Conservation (phyloP, 2,113 vertebrate species). For the Saccopteryx bilineata region DNA sequence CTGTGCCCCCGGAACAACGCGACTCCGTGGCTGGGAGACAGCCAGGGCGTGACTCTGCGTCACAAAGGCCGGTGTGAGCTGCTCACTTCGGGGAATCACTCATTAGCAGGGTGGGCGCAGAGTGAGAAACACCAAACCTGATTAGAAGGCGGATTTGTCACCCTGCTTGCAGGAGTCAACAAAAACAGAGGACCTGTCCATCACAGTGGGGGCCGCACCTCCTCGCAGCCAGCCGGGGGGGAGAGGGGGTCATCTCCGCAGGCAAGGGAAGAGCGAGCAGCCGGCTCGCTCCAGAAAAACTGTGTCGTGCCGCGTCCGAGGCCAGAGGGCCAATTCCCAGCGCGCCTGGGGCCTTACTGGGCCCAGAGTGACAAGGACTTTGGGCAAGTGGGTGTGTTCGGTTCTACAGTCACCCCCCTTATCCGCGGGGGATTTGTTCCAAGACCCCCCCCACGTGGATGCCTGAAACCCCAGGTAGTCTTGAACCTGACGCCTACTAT, state of each 20-base stretch:
- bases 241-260: background rate
- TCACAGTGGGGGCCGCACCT: constrained; percentile 50
- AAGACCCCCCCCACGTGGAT: background rate
- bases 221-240: background rate
- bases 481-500: background rate
- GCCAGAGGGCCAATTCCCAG: background rate
- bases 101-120: constrained; percentile 67
- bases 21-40: constrained; percentile 57
- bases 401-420: background rate
- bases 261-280: background rate
- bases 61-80: constrained; percentile 37
- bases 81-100: constrained; percentile 62
- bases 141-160: constrained; percentile 79
- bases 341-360: background rate
- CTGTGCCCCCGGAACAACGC: background rate
- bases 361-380: background rate
- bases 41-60: constrained; percentile 71
- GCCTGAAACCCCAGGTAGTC: background rate
- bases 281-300: background rate
- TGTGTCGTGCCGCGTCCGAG: background rate
- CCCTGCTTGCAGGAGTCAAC: constrained; percentile 69
- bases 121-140: constrained; percentile 48
- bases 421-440: background rate
- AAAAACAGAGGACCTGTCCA: constrained; percentile 69
- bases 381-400: background rate